Conservation (phyloP, 2,113 vertebrate species). For the Suricata suricatta region DNA sequence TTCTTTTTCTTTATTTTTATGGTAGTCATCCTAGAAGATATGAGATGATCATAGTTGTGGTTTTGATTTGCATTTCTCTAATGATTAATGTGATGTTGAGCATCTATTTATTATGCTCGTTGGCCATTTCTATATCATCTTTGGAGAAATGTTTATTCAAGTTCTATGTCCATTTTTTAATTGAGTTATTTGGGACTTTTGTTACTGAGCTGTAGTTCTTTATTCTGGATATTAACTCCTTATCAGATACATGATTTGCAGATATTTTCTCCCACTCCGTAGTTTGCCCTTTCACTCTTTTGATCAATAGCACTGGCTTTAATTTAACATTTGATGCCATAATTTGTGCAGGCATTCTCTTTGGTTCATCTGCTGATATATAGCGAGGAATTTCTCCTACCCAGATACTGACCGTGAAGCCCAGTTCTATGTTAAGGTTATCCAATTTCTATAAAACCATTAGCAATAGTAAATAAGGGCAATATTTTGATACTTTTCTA, state of each 20-base stretch:
- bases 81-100: background rate
- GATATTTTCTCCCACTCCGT: background rate
- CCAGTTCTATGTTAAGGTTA: background rate
- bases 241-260: background rate
- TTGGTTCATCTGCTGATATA: background rate
- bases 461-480: background rate
- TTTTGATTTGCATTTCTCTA: background rate
- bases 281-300: background rate
- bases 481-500: background rate
- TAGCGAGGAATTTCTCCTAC: background rate
- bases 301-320: background rate
- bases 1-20: background rate
- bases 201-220: background rate
- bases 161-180: background rate
- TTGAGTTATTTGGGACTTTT: background rate
- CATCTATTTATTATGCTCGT: background rate
- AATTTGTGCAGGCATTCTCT: background rate
- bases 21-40: background rate
- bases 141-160: background rate
- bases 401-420: background rate
- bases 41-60: background rate
- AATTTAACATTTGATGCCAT: background rate
- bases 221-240: background rate
- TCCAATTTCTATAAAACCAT: background rate
- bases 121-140: background rate